Percentiles rank a stretch among this genome's conserved stretches.
phyloP scores from a whole-genome alignment of 64 coral and sea anemone genomes.

The Dendrophyllia cribrosa region DNA sequence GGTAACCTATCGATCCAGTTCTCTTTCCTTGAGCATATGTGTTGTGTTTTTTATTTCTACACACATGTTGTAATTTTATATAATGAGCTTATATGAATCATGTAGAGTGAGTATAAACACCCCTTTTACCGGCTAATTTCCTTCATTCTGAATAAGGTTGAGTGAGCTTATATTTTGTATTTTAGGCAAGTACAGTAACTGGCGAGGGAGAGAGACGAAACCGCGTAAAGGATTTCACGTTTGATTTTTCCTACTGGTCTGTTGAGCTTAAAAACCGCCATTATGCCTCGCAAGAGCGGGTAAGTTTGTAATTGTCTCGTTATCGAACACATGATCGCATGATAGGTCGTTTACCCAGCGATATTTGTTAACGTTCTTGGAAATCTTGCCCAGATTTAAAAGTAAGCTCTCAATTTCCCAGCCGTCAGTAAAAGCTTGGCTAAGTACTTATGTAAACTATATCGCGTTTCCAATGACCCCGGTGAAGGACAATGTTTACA shows the following conservation, averaged over 20 bases:
- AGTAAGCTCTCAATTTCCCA: not conserved
- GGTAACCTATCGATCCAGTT: conserved; percentile 28
- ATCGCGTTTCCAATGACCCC: not conserved
- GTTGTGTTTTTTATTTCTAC: not conserved
- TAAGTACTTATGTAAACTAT: not conserved
- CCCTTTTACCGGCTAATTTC: not conserved
- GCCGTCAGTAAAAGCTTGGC: not conserved
- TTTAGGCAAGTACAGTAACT: conserved; percentile 77
- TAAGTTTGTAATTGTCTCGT: not conserved
- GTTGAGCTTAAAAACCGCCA: conserved; percentile 78
- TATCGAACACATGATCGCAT: not conserved
- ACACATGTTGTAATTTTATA: not conserved
- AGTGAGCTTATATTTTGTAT: not conserved
- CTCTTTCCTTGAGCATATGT: not conserved
- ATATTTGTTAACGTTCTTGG: conserved; percentile 1
- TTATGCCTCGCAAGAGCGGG: conserved; percentile 89
- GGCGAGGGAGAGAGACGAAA: conserved; percentile 80
- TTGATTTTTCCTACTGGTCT: conserved; percentile 99
- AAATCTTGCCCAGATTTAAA: not conserved
- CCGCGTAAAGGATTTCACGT: conserved; percentile 93
- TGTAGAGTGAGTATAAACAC: conserved; percentile 8
- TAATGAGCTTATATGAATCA: not conserved
- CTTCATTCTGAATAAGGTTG: not conserved
- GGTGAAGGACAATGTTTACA: not conserved
- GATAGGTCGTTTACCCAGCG: not conserved